Evolutionary conservation across 2,888 invertebrate species (phyloP).

Genomic region (Nephrotoma guestfalica): DNA sequence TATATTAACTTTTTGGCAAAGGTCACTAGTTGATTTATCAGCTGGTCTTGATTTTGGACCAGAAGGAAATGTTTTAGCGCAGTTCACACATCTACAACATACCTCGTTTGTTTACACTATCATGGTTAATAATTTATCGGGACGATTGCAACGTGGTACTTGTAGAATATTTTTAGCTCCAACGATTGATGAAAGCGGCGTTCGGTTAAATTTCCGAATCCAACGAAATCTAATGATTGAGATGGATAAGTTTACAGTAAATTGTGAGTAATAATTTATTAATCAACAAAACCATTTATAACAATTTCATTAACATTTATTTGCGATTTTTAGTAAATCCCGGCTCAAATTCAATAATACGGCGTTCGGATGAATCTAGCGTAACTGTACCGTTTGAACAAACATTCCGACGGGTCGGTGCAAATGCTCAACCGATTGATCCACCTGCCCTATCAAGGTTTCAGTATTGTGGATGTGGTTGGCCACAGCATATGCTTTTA

Average conservation of each 20-base stretch:
- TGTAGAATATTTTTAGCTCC: slow-evolving; percentile 53
- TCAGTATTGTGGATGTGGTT: slow-evolving; percentile 50
- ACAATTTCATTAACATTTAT: slow-evolving; percentile 8
- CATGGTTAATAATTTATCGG: slow-evolving; percentile 40
- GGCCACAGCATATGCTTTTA: slow-evolving; percentile 45
- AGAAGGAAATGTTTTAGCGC: slow-evolving; percentile 52
- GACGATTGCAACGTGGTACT: slow-evolving; percentile 37
- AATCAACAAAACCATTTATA: not conserved
- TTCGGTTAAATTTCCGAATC: slow-evolving; percentile 39
- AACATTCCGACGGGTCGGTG: slow-evolving; percentile 50
- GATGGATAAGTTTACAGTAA: slow-evolving; percentile 48
- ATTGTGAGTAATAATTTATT: slow-evolving; percentile 33
- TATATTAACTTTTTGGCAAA: slow-evolving; percentile 56
- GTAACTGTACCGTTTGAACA: slow-evolving; percentile 63
- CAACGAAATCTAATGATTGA: slow-evolving; percentile 49
- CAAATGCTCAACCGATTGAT: slow-evolving; percentile 30
- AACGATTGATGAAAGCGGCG: slow-evolving; percentile 46
- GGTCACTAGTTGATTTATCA: slow-evolving; percentile 63
- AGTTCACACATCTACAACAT: slow-evolving; percentile 67
- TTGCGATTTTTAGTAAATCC: slow-evolving; percentile 37
- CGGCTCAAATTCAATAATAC: slow-evolving; percentile 44
- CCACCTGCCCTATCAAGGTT: slow-evolving; percentile 32
- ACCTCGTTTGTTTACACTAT: slow-evolving; percentile 51
- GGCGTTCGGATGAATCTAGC: slow-evolving; percentile 47
- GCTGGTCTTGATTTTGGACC: slow-evolving; percentile 67